phyloP scores from a whole-genome alignment of 2,797 vertebrate species.

The Mycteria americana region DNA sequence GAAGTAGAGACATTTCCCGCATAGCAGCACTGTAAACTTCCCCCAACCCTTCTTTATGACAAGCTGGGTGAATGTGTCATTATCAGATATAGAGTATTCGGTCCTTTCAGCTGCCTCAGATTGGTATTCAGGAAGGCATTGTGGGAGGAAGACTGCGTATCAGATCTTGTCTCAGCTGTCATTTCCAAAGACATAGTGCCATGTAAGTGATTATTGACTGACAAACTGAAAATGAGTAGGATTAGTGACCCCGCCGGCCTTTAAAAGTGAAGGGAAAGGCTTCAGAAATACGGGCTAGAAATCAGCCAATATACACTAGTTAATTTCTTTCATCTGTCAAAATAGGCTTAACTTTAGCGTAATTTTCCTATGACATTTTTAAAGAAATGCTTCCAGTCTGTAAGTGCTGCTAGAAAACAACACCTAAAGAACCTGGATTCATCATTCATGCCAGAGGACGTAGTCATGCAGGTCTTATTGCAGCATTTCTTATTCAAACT shows the following conservation, averaged over 20 bases:
- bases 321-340: background rate
- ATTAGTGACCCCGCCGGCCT: background rate
- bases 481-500: slow-evolving; percentile 16
- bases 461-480: background rate
- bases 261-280: background rate
- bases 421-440: background rate
- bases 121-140: background rate
- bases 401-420: background rate
- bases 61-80: background rate
- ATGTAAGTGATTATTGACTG: slow-evolving; percentile 21
- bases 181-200: background rate
- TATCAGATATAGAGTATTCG: background rate
- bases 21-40: background rate
- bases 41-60: background rate
- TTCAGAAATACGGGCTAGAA: background rate
- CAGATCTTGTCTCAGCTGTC: slow-evolving; percentile 28
- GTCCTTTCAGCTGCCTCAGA: background rate
- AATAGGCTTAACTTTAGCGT: background rate
- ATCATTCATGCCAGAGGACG: background rate
- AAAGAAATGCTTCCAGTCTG: background rate
- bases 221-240: slow-evolving; percentile 20
- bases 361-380: background rate
- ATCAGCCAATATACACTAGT: background rate
- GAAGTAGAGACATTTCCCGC: background rate
- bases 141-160: background rate